Conservation (phyloP, 1,140 invertebrate species). For the Linepithema humile region DNA sequence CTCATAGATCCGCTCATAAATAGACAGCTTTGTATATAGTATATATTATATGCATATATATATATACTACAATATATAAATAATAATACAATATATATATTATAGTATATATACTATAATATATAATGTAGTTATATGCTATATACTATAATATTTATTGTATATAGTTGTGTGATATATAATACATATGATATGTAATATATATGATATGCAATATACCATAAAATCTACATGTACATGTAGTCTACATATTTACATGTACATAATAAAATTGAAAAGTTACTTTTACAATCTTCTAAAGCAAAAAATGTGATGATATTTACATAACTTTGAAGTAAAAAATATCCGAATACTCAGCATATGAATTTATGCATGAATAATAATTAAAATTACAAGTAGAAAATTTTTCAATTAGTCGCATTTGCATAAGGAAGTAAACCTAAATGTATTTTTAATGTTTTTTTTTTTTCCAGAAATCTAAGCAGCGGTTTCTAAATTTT, state of each 20-base stretch:
- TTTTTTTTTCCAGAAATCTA: neutral
- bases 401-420: neutral
- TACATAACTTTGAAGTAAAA: neutral
- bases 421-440: neutral
- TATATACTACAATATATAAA: too few species aligned
- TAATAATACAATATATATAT: too few species aligned
- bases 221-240: too few species aligned
- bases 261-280: neutral
- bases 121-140: too few species aligned
- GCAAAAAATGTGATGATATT: neutral
- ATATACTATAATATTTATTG: too few species aligned
- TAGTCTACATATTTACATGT: too few species aligned
- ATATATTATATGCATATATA: neutral
- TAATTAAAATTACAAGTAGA: neutral
- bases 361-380: neutral
- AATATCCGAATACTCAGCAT: neutral
- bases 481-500: neutral
- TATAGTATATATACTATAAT: too few species aligned
- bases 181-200: too few species aligned
- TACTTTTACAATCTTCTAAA: neutral
- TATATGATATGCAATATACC: too few species aligned
- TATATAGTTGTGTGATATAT: too few species aligned
- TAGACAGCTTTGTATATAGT: neutral
- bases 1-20: constrained; percentile 3
- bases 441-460: neutral